Percentiles rank a stretch among this genome's conserved stretches.
Conservation (phyloP, 1,140 invertebrate genomes). For the Pseudomyrmex cubaensis region DNA sequence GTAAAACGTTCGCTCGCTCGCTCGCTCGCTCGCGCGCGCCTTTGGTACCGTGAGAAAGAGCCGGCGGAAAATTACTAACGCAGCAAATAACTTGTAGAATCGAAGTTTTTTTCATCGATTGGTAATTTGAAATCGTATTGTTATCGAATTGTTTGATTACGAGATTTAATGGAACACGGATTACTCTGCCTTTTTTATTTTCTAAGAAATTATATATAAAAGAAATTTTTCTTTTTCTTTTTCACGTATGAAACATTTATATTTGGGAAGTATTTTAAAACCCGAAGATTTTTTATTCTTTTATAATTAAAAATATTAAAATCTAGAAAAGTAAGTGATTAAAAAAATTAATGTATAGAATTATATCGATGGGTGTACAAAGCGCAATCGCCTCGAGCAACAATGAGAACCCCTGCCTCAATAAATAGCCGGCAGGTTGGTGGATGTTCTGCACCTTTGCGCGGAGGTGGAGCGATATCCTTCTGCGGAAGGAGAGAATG, state of each 20-base stretch:
- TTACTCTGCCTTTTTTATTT: background rate
- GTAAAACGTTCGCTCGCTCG: no score
- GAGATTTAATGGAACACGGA: background rate
- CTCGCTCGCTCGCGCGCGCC: constrained; percentile 1
- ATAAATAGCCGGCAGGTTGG: constrained; percentile 64
- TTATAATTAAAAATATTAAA: background rate
- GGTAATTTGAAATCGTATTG: background rate
- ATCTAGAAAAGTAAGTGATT: background rate
- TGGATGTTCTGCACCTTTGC: constrained; percentile 41
- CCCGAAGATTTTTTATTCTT: no score
- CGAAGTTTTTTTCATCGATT: background rate
- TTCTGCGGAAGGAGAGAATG: constrained; percentile 21
- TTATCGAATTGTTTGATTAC: background rate
- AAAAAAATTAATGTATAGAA: background rate
- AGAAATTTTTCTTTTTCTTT: background rate
- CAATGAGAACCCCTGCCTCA: constrained; percentile 65
- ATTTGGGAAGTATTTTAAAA: background rate
- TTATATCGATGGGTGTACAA: background rate
- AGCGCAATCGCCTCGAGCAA: background rate
- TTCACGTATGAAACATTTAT: background rate
- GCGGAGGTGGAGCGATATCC: constrained; percentile 56
- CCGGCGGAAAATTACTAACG: constrained; percentile 36
- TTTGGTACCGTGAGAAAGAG: constrained; percentile 42
- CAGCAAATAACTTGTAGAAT: background rate
- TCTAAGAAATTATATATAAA: background rate